phyloP scores from a whole-genome alignment of 2,113 vertebrate species.

The Thalassarche chlororhynchos region DNA sequence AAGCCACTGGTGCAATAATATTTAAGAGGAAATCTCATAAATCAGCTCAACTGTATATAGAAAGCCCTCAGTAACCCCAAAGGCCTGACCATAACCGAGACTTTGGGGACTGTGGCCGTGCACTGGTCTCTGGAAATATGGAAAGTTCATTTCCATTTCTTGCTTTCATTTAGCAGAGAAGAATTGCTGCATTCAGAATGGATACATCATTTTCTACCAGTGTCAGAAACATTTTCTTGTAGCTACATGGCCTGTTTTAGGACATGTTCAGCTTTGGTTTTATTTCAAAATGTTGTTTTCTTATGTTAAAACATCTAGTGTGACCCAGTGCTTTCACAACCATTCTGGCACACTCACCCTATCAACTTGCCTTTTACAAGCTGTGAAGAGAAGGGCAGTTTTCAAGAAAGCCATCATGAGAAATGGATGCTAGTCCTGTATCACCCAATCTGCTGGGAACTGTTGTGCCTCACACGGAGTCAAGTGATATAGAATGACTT shows the following conservation, averaged over 20 bases:
- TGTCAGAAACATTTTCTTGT: background rate
- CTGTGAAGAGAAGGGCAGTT: background rate
- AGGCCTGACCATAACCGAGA: background rate
- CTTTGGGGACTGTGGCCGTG: background rate
- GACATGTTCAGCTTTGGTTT: background rate
- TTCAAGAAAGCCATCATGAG: background rate
- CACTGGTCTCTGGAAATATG: background rate
- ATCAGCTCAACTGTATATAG: conserved; percentile 18
- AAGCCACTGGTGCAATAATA: conserved; percentile 16
- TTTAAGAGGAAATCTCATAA: background rate
- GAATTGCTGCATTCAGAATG: background rate
- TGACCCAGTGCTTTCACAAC: background rate
- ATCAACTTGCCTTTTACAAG: conserved; percentile 44
- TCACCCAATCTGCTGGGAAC: background rate
- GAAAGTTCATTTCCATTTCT: background rate
- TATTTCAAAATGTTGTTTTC: background rate
- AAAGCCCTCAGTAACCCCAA: background rate
- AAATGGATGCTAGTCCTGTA: background rate
- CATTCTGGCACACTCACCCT: background rate
- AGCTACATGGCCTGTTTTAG: background rate
- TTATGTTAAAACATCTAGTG: background rate
- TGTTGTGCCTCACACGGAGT: background rate
- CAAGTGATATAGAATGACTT: background rate
- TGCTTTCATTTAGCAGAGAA: background rate
- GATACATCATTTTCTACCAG: background rate